A percentile compares a stretch with the other conserved stretches of the same genome.
Evolutionary conservation across 2,113 vertebrate genomes (phyloP).

Genomic region (Paramisgurnus dabryanus): DNA sequence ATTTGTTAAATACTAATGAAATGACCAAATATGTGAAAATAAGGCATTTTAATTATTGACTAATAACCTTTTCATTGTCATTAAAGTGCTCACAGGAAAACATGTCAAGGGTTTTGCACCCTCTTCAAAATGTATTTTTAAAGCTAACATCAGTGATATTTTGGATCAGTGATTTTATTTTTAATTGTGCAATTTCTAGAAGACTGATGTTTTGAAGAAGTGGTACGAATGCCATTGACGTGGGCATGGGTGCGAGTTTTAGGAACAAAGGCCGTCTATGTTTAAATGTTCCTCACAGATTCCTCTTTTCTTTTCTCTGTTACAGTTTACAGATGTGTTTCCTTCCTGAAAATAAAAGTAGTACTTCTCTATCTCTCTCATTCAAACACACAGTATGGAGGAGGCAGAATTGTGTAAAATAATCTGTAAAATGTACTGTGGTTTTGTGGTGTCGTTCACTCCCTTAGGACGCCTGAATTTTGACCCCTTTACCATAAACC

Average conservation of each 20-base stretch:
- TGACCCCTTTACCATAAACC: not conserved
- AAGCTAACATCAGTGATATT: too few species aligned
- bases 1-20: too few species aligned
- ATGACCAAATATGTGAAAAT: too few species aligned
- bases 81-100: too few species aligned
- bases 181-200: not conserved
- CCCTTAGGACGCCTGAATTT: not conserved
- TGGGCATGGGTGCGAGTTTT: constrained; percentile 32
- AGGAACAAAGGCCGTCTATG: constrained; percentile 46
- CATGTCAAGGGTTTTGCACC: too few species aligned
- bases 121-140: too few species aligned
- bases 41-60: too few species aligned
- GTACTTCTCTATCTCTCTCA: constrained; percentile 45
- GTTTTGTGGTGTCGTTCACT: not conserved
- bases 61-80: too few species aligned
- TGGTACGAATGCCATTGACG: not conserved
- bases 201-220: constrained; percentile 14
- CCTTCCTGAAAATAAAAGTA: constrained; percentile 64
- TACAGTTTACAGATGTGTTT: constrained; percentile 63
- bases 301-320: constrained; percentile 56
- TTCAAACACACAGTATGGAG: not conserved
- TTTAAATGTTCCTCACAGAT: constrained; percentile 54
- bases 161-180: not conserved
- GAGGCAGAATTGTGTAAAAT: constrained; percentile 24
- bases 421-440: not conserved